Base-by-base conservation (phyloP, 2,113 vertebrate species). In the Pandion haliaetus region DNA sequence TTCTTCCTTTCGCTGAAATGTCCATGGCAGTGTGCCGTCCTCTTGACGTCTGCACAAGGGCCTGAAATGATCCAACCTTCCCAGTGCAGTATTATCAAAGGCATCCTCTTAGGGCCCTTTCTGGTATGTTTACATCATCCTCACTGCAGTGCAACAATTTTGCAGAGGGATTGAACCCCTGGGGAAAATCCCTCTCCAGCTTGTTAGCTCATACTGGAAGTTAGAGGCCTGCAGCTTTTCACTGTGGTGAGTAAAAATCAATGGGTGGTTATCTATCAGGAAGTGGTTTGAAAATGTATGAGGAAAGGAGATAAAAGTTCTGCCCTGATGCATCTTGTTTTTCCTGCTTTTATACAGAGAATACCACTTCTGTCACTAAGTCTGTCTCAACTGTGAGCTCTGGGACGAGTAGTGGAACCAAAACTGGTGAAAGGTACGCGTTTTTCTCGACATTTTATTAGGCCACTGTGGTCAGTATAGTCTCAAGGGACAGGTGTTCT, bases 261-360 rank as follows among this genome's bases (percentile, higher is more conserved):
- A 0, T 25, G n/a, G 0, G 0, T 18, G 14, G 50, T 86, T 73
- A 1, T 44, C 36, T 67, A 3, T 82, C 65, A 38, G 89, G 72
- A 88, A 77, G 38, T 25, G 21, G 44, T 61, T 74, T 86, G 57
- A 92, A 92, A 79, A 63, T 1, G 0, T 36, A 38, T 34, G 47
- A 81, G 20, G 52, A 73, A 77, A 45, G 25, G 45, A 74, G 32
- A 25, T 20, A 26, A 80, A 66, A 49, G 45, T 79, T 87, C 72
- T 82, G 55, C 26, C 5, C 67, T 91, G 73, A 84, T 59, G 29
- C 40, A 7, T 52, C 45, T 82, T 74, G 28, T 34, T 54, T 73
- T 66, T 97, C 59, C 61, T 91, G 52, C 44, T 86, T 93, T 77
- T 93, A 82, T 57, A 6, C 96, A 99, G 99, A 99, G 70, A 99